A percentile compares a stretch with the other conserved stretches of the same genome.
These are phyloP conservation scores for Xyrichtys novacula DNA, from an alignment of 2,797 vertebrate species.

Conservation along the genomic window DNA sequence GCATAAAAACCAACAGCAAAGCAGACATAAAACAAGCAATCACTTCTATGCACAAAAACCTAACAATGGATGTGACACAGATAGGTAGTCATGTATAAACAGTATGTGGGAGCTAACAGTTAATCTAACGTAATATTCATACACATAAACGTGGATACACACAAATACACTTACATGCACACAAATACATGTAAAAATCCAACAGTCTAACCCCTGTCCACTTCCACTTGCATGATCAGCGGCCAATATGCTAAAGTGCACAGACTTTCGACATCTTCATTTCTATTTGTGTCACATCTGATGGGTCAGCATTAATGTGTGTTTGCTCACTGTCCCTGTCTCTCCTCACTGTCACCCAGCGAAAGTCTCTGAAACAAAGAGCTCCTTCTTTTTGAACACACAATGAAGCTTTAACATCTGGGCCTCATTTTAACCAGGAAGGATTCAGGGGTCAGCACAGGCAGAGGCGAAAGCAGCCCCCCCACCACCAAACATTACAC, in stretches of 20 bases:
- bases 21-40: no score
- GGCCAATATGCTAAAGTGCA: constrained; percentile 5
- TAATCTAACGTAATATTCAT: no score
- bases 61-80: no score
- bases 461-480: constrained; percentile 25
- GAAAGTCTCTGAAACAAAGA: constrained; percentile 63
- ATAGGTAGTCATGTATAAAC: no score
- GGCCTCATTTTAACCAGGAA: constrained; percentile 70
- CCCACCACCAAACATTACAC: constrained; percentile 40
- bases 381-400: constrained; percentile 64
- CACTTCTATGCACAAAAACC: no score
- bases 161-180: no score
- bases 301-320: constrained; percentile 48
- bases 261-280: constrained; percentile 31
- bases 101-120: no score
- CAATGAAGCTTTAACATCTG: constrained; percentile 74
- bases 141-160: no score
- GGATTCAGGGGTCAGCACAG: constrained; percentile 59
- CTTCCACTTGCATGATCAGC: constrained; percentile 27
- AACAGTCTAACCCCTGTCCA: neutral
- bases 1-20: no score
- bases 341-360: constrained; percentile 26
- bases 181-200: no score
- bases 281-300: constrained; percentile 27
- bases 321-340: constrained; percentile 11